phyloP scores from a whole-genome alignment of 2,888 invertebrate species.

The Portevinia maculata region DNA sequence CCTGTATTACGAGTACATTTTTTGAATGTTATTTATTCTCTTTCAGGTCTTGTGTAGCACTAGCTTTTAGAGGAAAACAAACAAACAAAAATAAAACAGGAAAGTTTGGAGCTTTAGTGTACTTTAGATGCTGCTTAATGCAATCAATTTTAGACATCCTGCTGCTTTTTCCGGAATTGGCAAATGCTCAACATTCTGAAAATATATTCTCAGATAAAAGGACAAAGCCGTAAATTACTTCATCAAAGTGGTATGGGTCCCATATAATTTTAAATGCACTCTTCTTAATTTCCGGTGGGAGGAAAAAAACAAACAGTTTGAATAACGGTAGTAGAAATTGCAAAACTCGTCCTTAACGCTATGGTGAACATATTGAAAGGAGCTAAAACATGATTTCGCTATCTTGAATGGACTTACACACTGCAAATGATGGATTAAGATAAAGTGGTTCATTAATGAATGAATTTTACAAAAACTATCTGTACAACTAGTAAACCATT shows the following conservation, averaged over 20 bases:
- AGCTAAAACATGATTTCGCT: no score
- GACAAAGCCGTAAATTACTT: background rate
- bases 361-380: no score
- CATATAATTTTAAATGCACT: background rate
- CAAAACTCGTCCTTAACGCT: no score
- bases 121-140: conserved; percentile 15
- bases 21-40: conserved; percentile 18
- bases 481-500: no score
- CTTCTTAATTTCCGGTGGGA: background rate
- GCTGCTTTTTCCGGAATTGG: conserved; percentile 27
- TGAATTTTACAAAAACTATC: no score
- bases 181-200: conserved; percentile 12
- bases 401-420: no score
- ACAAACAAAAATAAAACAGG: conserved; percentile 4
- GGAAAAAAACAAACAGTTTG: background rate
- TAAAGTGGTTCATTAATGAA: no score
- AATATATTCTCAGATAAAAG: background rate
- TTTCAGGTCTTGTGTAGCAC: background rate
- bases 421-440: no score
- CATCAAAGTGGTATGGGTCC: background rate
- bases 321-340: no score
- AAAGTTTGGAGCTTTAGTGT: background rate
- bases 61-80: background rate
- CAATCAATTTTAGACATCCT: conserved; percentile 46
- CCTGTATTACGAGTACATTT: conserved; percentile 2